Percentiles rank a stretch among this genome's conserved stretches.
These are phyloP conservation scores for Aproaerema taeniolella DNA, from an alignment of 2,888 invertebrate species.

Conservation along the genomic window DNA sequence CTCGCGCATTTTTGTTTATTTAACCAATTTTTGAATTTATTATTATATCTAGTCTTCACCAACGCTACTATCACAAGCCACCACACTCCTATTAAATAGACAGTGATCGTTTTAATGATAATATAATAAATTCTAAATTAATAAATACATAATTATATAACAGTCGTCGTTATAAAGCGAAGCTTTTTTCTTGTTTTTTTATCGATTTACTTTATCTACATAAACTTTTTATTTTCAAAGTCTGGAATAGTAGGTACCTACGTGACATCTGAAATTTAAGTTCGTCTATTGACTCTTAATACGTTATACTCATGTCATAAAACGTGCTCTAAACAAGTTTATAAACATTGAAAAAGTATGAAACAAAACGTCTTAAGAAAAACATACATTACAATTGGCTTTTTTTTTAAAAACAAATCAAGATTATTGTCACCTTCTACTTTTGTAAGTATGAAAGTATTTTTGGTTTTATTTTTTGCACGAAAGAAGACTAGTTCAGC, in stretches of 20 bases:
- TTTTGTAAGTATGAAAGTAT: conserved; percentile 27
- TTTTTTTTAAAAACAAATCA: too few species aligned
- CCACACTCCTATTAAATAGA: conserved; percentile 65
- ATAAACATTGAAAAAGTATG: too few species aligned
- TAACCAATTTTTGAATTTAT: conserved; percentile 8
- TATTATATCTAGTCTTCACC: too few species aligned
- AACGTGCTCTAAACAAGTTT: too few species aligned
- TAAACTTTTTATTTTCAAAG: conserved; percentile 24
- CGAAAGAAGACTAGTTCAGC: too few species aligned
- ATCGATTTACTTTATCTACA: conserved; percentile 43
- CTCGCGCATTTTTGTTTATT: conserved; percentile 15
- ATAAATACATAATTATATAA: conserved; percentile 40
- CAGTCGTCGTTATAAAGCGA: conserved; percentile 66
- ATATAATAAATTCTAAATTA: conserved; percentile 32
- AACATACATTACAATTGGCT: too few species aligned
- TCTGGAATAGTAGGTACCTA: too few species aligned
- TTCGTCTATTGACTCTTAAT: too few species aligned
- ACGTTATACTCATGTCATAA: too few species aligned
- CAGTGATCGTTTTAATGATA: conserved; percentile 46
- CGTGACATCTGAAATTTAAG: conserved; percentile 2
- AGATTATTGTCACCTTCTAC: conserved; percentile 43
- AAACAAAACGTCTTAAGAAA: too few species aligned
- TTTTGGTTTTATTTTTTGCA: too few species aligned
- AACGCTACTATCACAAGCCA: conserved; percentile 67
- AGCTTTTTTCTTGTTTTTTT: conserved; percentile 48